Evolutionary conservation across 2,797 vertebrate genomes (phyloP).

Genomic region (Takifugu rubripes): DNA sequence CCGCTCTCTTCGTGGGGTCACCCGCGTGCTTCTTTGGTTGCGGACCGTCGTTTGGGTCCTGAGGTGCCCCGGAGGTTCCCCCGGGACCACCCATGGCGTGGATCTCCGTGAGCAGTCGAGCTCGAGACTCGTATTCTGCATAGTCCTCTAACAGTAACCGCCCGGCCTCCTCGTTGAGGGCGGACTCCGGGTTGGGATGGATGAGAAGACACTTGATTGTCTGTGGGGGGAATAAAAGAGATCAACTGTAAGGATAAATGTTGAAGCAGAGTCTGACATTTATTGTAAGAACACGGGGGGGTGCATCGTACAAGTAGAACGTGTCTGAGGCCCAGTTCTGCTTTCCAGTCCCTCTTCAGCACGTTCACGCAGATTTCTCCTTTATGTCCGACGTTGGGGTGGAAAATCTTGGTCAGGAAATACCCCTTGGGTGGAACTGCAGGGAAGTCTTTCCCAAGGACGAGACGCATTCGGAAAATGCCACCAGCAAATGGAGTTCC

Average conservation of each 20-base stretch:
- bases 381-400: conserved; percentile 90
- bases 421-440: conserved; percentile 91
- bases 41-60: conserved; percentile 77
- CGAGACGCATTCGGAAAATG: conserved; percentile 90
- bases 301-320: conserved; percentile 82
- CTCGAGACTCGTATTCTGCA: conserved; percentile 87
- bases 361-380: conserved; percentile 96
- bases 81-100: conserved; percentile 79
- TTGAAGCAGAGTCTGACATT: neutral
- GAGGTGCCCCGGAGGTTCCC: conserved; percentile 70
- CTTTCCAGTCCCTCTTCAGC: conserved; percentile 91
- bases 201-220: conserved; percentile 97
- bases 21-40: conserved; percentile 83
- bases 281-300: neutral
- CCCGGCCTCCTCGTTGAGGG: conserved; percentile 89
- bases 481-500: conserved; percentile 92
- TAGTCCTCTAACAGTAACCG: conserved; percentile 91
- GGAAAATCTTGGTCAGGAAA: conserved; percentile 96
- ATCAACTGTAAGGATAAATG: neutral
- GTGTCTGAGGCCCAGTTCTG: conserved; percentile 89
- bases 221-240: conserved; percentile 53
- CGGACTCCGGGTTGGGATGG: conserved; percentile 91
- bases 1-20: conserved; percentile 75
- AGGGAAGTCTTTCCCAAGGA: conserved; percentile 93
- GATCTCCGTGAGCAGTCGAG: conserved; percentile 89